A percentile compares a stretch with the other conserved stretches of the same genome.
phyloP scores from a whole-genome alignment of 2,888 invertebrate genomes.

The Mystacides longicornis region DNA sequence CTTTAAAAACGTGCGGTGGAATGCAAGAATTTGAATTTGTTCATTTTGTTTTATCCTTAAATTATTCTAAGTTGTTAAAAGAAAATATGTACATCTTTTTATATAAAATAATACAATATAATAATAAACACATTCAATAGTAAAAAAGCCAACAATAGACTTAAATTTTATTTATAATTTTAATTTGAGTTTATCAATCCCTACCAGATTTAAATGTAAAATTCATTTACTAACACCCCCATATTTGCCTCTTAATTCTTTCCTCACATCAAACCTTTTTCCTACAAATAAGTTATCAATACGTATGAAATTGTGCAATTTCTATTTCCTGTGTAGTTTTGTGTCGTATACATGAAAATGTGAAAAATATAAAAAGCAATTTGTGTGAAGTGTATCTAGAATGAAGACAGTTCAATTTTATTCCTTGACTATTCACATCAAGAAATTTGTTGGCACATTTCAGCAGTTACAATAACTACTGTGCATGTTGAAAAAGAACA shows the following conservation, averaged over 20 bases:
- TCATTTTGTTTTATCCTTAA: background rate
- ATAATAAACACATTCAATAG: conserved; percentile 16
- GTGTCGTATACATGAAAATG: too few species aligned
- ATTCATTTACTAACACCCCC: conserved; percentile 14
- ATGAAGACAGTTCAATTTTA: too few species aligned
- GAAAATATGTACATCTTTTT: background rate
- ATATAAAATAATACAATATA: conserved; percentile 16
- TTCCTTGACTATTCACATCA: too few species aligned
- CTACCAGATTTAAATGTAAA: conserved; percentile 24
- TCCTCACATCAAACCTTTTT: conserved; percentile 4
- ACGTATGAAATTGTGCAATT: too few species aligned
- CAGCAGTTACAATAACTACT: too few species aligned
- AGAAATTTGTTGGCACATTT: too few species aligned
- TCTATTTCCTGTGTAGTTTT: too few species aligned
- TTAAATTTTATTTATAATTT: background rate
- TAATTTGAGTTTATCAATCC: conserved; percentile 16
- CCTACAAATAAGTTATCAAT: too few species aligned
- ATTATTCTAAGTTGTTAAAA: background rate
- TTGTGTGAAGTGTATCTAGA: too few species aligned
- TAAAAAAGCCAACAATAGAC: background rate
- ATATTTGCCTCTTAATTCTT: conserved; percentile 15
- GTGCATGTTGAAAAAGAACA: too few species aligned
- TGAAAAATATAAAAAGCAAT: too few species aligned
- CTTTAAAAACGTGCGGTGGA: background rate
- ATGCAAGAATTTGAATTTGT: background rate